Conservation (phyloP, 2,113 vertebrate genomes). For the Centrocercus urophasianus region DNA sequence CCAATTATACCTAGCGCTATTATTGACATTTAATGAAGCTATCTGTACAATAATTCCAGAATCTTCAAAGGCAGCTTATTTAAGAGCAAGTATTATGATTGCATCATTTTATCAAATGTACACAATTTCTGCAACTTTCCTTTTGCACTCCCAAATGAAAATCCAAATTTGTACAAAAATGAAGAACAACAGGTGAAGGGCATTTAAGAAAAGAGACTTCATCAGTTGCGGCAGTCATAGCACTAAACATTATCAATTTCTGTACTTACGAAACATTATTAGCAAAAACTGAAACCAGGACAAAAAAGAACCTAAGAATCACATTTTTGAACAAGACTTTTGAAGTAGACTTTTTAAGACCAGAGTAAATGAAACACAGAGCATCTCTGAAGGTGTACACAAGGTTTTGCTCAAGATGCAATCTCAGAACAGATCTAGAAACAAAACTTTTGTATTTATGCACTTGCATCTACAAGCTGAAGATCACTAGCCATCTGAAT, state of each 20-base stretch:
- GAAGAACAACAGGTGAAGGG: neutral
- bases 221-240: neutral
- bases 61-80: neutral
- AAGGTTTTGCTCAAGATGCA: neutral
- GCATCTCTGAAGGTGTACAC: neutral
- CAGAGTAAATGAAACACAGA: neutral
- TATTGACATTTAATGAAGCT: neutral
- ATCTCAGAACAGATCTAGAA: neutral
- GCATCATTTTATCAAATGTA: neutral
- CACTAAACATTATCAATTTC: neutral
- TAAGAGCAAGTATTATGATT: neutral
- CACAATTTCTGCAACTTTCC: neutral
- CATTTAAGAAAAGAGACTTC: neutral
- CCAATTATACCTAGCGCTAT: neutral
- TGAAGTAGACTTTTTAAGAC: neutral
- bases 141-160: neutral
- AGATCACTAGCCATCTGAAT: neutral
- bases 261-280: accelerated
- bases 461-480: neutral
- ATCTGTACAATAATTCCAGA: neutral
- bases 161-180: neutral
- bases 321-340: neutral
- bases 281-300: neutral
- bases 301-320: neutral
- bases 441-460: neutral